These are phyloP conservation scores for Carlito syrichta DNA, from an alignment of 2,113 vertebrate species.

Conservation along the genomic window DNA sequence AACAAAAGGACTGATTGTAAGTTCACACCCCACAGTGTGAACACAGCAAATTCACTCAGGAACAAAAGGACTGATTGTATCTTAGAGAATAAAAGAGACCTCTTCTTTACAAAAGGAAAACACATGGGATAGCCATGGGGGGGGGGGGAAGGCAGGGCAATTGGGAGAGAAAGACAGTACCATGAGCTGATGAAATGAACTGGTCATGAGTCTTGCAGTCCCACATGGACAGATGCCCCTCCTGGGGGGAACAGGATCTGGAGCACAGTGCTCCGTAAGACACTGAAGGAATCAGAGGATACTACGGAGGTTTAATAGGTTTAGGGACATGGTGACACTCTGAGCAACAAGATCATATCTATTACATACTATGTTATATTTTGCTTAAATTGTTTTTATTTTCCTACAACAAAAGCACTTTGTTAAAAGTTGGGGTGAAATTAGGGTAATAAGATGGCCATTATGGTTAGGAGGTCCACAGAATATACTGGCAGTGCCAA, in stretches of 20 bases:
- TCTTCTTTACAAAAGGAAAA: background rate
- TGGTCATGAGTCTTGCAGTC: too few species aligned
- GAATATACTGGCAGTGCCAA: too few species aligned
- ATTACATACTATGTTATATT: background rate
- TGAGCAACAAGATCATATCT: background rate
- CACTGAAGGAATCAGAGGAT: background rate
- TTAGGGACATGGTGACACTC: background rate
- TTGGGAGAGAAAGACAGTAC: background rate
- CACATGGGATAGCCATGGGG: background rate
- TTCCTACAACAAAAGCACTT: background rate
- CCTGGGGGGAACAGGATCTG: background rate
- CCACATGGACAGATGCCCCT: background rate
- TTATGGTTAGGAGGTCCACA: background rate
- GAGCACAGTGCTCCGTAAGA: background rate
- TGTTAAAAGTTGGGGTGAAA: background rate
- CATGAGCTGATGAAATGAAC: background rate
- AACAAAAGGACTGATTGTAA: background rate
- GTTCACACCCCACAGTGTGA: background rate
- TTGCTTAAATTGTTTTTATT: background rate
- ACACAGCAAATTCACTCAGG: background rate
- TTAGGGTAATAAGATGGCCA: background rate
- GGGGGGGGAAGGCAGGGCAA: fast-evolving
- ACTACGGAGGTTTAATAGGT: background rate
- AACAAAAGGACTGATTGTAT: background rate
- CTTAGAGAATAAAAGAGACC: background rate